A percentile compares a stretch with the other conserved stretches of the same genome.
phyloP scores from a whole-genome alignment of 2,113 vertebrate genomes.

The Tragelaphus scriptus region DNA sequence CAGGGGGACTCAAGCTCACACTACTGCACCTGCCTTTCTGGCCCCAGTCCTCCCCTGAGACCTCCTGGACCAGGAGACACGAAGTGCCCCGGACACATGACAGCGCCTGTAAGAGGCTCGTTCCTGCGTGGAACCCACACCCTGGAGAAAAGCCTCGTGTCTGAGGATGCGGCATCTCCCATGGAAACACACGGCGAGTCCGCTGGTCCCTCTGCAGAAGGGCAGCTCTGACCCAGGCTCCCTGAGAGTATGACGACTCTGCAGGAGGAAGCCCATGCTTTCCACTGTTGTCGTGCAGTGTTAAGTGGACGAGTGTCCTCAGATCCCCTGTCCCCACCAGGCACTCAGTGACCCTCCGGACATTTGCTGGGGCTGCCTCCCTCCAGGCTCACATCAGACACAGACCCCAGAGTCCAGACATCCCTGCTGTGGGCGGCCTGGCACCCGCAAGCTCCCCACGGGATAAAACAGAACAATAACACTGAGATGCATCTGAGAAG shows the following conservation, averaged over 20 bases:
- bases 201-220: accelerated
- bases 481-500: background rate
- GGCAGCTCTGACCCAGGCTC: background rate
- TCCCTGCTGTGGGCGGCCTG: accelerated
- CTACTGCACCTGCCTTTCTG: background rate
- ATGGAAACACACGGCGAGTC: accelerated
- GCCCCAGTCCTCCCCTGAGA: background rate
- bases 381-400: background rate
- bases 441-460: accelerated
- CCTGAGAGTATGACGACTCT: accelerated
- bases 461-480: no score
- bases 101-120: background rate
- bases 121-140: background rate
- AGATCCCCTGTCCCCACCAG: accelerated
- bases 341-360: accelerated
- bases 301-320: accelerated
- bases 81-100: background rate
- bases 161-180: background rate
- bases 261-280: no score
- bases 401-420: background rate
- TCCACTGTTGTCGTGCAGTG: accelerated
- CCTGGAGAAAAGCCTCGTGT: accelerated
- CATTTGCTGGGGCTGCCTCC: background rate
- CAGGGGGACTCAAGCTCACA: background rate
- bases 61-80: background rate